These are phyloP conservation scores for Littorina saxatilis DNA, from an alignment of 1,140 invertebrate genomes.

Conservation along the genomic window DNA sequence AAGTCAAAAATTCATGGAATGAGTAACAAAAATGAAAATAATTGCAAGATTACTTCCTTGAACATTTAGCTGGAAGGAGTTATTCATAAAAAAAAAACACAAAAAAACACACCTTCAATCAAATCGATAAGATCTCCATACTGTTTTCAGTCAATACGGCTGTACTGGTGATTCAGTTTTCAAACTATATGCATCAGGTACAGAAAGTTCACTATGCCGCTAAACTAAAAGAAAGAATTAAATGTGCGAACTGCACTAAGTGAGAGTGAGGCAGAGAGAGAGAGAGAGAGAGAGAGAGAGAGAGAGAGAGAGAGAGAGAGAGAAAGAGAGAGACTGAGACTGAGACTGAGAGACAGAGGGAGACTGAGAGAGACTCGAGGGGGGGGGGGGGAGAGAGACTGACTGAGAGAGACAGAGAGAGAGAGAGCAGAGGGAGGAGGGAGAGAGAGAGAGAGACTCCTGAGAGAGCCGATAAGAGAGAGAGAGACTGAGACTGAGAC, in stretches of 20 bases:
- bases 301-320: constrained; percentile 20
- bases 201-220: background rate
- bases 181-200: too few species aligned
- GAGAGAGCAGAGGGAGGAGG: background rate
- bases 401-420: constrained; percentile 1
- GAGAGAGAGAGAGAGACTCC: background rate
- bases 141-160: too few species aligned
- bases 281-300: constrained; percentile 16
- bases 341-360: background rate
- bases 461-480: too few species aligned
- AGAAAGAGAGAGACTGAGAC: constrained; percentile 26
- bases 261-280: constrained; percentile 1
- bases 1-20: too few species aligned
- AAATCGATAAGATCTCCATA: background rate
- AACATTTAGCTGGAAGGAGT: background rate
- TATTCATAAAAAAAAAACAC: background rate
- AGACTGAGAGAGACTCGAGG: background rate
- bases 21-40: too few species aligned
- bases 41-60: too few species aligned
- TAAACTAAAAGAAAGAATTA: background rate
- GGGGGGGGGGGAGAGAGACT: background rate
- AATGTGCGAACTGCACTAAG: background rate
- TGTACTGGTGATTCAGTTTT: too few species aligned
- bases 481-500: too few species aligned
- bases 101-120: background rate